Percentiles rank a stretch among this genome's conserved stretches.
Conservation (phyloP, 2,113 vertebrate genomes). For the Tonatia bakeri region DNA sequence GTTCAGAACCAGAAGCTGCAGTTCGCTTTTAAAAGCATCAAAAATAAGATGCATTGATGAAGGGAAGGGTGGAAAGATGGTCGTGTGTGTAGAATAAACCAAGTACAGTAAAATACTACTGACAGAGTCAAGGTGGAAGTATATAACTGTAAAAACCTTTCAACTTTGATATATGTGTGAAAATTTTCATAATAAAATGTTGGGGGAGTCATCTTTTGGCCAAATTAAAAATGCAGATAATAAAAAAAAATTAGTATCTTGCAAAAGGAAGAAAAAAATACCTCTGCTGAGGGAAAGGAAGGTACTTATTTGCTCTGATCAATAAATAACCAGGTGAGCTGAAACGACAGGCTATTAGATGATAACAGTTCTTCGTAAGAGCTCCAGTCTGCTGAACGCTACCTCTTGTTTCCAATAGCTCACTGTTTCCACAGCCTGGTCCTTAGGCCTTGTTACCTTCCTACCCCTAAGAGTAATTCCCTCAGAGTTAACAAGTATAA, state of each 20-base stretch:
- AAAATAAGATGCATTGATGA: conserved; percentile 14
- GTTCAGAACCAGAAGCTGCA: background rate
- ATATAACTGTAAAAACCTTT: conserved; percentile 7
- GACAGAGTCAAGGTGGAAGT: background rate
- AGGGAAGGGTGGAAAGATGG: background rate
- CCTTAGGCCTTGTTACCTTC: background rate
- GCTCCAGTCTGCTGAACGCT: background rate
- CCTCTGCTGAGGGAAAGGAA: conserved; percentile 13
- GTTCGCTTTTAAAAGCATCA: background rate
- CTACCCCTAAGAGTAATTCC: background rate
- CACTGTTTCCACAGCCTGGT: background rate
- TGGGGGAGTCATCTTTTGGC: background rate
- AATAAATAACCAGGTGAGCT: conserved; percentile 45
- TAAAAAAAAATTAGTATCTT: background rate
- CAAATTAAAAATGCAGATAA: background rate
- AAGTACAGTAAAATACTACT: background rate
- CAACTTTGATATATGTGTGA: background rate
- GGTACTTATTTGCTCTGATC: conserved; percentile 32
- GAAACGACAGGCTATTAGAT: conserved; percentile 11
- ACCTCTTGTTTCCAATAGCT: conserved; percentile 15
- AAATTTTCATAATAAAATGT: conserved; percentile 6
- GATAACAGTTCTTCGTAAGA: background rate
- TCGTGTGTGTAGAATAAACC: background rate
- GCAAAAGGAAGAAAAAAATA: background rate
- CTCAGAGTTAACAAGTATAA: conserved; percentile 8